Percentiles rank a stretch among this genome's conserved stretches.
phyloP scores from a whole-genome alignment of 1,140 invertebrate species.

The Dinoponera quadriceps region DNA sequence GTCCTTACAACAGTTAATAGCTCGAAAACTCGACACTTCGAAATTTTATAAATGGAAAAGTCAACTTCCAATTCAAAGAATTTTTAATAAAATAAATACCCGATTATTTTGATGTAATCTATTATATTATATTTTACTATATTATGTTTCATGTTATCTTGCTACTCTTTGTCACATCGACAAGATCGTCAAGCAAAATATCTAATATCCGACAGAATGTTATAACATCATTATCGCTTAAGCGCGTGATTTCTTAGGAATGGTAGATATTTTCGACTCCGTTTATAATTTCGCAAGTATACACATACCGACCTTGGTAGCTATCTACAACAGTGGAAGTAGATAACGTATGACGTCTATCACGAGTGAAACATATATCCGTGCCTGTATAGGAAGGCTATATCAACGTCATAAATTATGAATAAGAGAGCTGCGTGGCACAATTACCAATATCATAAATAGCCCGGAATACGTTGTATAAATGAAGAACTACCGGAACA shows the following conservation, averaged over 20 bases:
- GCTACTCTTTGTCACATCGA: not conserved
- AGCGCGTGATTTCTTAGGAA: not conserved
- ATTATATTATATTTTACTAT: no score
- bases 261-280: not conserved
- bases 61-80: no score
- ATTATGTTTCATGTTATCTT: slow-evolving; percentile 5
- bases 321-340: not conserved
- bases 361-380: slow-evolving; percentile 6
- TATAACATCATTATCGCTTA: not conserved
- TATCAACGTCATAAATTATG: slow-evolving; percentile 43
- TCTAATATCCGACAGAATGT: not conserved
- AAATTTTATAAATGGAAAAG: no score
- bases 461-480: not conserved
- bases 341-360: not conserved
- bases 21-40: no score
- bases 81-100: no score
- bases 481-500: slow-evolving; percentile 29
- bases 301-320: not conserved
- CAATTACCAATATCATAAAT: not conserved
- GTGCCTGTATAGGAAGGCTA: not conserved
- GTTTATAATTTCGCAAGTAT: not conserved
- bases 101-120: no score
- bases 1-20: no score
- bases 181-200: not conserved
- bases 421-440: slow-evolving; percentile 9